Base-by-base conservation (phyloP, 2,888 invertebrate genomes). In the Steinernema scapterisci region DNA sequence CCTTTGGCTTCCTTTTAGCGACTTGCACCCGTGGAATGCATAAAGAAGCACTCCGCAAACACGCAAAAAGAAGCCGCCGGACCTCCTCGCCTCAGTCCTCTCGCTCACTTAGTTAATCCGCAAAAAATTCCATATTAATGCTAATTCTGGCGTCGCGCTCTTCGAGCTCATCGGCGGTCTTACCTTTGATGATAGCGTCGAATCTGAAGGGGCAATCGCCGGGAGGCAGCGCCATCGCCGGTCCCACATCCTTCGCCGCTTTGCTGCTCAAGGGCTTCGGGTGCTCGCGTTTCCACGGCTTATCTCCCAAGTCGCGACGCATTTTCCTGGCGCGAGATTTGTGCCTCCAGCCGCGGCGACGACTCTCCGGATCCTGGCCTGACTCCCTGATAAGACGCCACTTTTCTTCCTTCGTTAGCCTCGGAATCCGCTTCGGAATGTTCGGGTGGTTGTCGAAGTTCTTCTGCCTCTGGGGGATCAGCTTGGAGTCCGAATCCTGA, bases 111-210 rank as follows among this genome's bases (percentile, higher is more conserved):
- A 38, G 3, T 38, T 38, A 38, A 38, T 38, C 38, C 38, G 38
- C 38, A 38, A 38, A 38, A 38, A 38, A 38, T 38, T 38, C 38
- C 38, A 9, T 6, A 6, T 38, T 38, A 38, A 38, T 38, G 38
- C 38, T 38, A 38, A 38, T 38, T 38, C 38, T 38, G 3, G 38
- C 38, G 38, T 38, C 5, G 38, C 3, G 38, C 38, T 38, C 38
- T 38, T 38, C 3, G 38, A 9, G 38, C 38, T 38, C 38, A 9
- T 6, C 38, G 38, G 38, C 38, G 38, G 38, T 2, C 31, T 38
- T 16, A 78, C 83, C 84, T 75, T 82, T 83, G n/a, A 84, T 84
- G 56, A 85, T 79, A 13, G 85, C 85, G 71, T 84, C 85, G 51
- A 85, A 81, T 51, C 79, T 77, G 16, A 70, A 75, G 1, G 85